A percentile compares a stretch with the other conserved stretches of the same genome.
Evolutionary conservation across 2,113 vertebrate species (phyloP).

Genomic region (Ammodytes dubius): DNA sequence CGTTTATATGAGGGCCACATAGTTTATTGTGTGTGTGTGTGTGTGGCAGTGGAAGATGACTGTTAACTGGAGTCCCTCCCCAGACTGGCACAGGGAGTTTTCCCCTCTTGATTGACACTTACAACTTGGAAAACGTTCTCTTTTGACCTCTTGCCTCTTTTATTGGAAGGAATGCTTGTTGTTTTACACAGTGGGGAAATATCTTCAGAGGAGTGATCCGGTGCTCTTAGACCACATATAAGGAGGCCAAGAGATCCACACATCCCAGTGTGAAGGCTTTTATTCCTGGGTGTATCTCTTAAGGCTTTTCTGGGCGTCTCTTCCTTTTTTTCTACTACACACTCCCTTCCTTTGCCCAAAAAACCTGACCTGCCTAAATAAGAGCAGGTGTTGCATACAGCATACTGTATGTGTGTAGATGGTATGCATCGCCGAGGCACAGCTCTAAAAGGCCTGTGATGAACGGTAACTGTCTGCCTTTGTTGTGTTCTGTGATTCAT

Average conservation of each 20-base stretch:
- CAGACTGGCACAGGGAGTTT: background rate
- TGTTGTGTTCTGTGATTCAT: slow-evolving; percentile 35
- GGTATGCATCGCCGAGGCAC: slow-evolving; percentile 42
- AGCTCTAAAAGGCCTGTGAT: slow-evolving; percentile 39
- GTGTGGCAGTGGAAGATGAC: background rate
- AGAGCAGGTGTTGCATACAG: background rate
- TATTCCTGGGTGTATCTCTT: slow-evolving; percentile 18
- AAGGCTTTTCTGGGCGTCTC: slow-evolving; percentile 17
- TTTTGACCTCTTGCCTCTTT: slow-evolving; percentile 46
- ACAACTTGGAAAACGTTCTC: slow-evolving; percentile 55
- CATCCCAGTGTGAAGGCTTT: background rate
- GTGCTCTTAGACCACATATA: slow-evolving; percentile 8
- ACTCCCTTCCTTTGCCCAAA: slow-evolving; percentile 25
- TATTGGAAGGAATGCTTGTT: slow-evolving; percentile 34
- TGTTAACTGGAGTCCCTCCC: slow-evolving; percentile 46
- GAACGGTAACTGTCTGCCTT: slow-evolving; percentile 44
- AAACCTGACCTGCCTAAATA: slow-evolving; percentile 20
- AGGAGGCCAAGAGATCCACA: background rate
- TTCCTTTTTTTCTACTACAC: slow-evolving; percentile 12
- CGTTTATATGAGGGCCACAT: slow-evolving; percentile 40
- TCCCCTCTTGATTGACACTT: slow-evolving; percentile 51
- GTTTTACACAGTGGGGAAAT: slow-evolving; percentile 37
- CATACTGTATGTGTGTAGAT: slow-evolving; percentile 21
- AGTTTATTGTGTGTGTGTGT: background rate
- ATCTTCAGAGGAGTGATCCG: slow-evolving; percentile 10